Percentiles rank a stretch among this genome's conserved stretches.
Conservation (phyloP, 2,113 vertebrate species). For the Gracilinanus agilis region DNA sequence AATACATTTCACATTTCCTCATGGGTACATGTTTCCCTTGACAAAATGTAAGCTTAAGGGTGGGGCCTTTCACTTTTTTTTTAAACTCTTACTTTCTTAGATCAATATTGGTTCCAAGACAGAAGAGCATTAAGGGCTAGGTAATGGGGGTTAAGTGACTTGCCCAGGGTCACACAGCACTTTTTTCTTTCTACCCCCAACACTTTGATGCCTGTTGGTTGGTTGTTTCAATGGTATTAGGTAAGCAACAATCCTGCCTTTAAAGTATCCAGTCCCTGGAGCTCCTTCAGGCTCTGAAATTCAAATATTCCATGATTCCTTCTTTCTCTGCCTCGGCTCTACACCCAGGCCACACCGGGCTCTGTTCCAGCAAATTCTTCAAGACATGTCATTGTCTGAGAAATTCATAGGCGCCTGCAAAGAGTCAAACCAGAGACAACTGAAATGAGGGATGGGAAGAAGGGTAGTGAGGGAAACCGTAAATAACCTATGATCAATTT, state of each 20-base stretch:
- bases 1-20: not conserved
- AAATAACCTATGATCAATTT: not conserved
- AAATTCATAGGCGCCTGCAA: conserved; percentile 23
- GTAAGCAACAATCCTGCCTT: not conserved
- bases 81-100: too few species aligned
- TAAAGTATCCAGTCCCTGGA: fast-evolving
- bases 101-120: too few species aligned
- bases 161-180: not conserved
- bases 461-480: not conserved
- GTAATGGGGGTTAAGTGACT: too few species aligned
- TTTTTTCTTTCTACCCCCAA: not conserved
- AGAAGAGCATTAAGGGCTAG: too few species aligned
- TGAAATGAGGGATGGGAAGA: not conserved
- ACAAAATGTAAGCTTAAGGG: not conserved
- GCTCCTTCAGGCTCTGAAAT: not conserved
- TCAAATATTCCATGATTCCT: not conserved
- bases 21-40: not conserved
- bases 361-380: not conserved
- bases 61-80: not conserved
- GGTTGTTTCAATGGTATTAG: not conserved
- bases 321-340: not conserved
- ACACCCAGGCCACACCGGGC: conserved; percentile 12
- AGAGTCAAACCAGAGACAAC: not conserved
- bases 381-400: conserved; percentile 33
- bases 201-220: not conserved